A percentile compares a stretch with the other conserved stretches of the same genome.
Evolutionary conservation across 2,797 vertebrate genomes (phyloP).

Genomic region (Malacoraja senta): DNA sequence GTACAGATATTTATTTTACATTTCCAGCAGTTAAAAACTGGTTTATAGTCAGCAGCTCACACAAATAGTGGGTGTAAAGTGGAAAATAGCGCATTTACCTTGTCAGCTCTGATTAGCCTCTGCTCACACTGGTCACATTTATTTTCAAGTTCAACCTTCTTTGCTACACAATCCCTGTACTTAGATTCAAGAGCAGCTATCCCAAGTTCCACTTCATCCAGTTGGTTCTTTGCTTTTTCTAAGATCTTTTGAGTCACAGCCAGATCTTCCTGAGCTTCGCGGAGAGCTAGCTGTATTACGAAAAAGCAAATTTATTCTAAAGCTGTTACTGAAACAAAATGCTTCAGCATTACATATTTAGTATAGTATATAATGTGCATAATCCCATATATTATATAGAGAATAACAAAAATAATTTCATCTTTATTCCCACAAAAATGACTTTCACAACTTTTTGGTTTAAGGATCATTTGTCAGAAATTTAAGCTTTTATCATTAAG

Average conservation of each 20-base stretch:
- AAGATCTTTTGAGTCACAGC: slow-evolving; percentile 65
- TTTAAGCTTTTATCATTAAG: not conserved
- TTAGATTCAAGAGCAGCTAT: slow-evolving; percentile 69
- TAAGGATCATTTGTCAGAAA: not conserved
- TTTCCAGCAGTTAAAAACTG: not conserved
- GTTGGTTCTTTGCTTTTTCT: slow-evolving; percentile 65
- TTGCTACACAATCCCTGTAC: slow-evolving; percentile 66
- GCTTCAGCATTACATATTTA: not conserved
- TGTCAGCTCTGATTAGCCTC: slow-evolving; percentile 67
- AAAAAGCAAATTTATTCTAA: not conserved
- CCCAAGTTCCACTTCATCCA: slow-evolving; percentile 65
- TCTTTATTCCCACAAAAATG: not conserved
- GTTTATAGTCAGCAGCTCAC: not conserved
- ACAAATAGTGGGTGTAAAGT: not conserved
- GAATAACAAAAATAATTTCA: not conserved
- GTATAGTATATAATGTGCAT: not conserved
- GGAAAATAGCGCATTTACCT: slow-evolving; percentile 54
- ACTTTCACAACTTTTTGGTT: not conserved
- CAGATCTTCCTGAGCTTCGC: slow-evolving; percentile 73
- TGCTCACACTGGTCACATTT: slow-evolving; percentile 76
- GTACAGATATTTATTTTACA: not conserved
- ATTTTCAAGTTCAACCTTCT: slow-evolving; percentile 74
- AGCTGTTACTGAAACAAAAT: not conserved
- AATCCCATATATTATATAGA: not conserved
- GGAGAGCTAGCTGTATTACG: slow-evolving; percentile 65